These are phyloP conservation scores for Petrocephalus zakoni DNA, from an alignment of 2,113 vertebrate species.

Conservation along the genomic window DNA sequence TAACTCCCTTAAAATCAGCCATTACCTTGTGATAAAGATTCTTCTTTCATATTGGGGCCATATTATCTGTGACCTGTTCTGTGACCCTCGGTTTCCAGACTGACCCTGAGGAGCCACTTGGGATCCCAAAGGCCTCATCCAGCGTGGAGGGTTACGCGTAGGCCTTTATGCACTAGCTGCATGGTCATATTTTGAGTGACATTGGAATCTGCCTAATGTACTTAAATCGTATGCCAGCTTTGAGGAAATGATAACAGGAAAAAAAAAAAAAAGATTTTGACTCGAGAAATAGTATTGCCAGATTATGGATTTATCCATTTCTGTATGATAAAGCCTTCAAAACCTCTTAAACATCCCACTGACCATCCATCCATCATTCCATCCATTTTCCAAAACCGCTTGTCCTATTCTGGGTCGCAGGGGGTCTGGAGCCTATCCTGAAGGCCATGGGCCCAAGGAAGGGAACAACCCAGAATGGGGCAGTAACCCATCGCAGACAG, in stretches of 20 bases:
- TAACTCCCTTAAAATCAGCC: neutral
- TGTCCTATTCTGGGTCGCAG: too few species aligned
- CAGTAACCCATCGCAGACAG: too few species aligned
- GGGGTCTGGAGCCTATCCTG: too few species aligned
- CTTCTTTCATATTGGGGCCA: neutral
- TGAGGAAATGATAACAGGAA: neutral
- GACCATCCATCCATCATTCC: too few species aligned
- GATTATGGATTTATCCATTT: neutral
- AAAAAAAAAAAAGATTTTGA: neutral
- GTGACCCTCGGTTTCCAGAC: neutral
- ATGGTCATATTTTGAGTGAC: neutral
- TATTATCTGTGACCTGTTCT: neutral
- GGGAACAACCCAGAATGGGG: too few species aligned
- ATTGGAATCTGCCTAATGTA: neutral
- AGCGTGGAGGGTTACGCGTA: neutral
- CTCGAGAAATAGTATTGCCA: neutral
- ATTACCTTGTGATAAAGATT: neutral
- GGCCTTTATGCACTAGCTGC: neutral
- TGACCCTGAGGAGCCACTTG: neutral
- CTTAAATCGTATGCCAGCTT: too few species aligned
- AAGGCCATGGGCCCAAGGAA: too few species aligned
- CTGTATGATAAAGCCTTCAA: neutral
- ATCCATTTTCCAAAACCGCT: too few species aligned
- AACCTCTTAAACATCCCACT: neutral
- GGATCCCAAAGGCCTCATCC: neutral